phyloP scores from a whole-genome alignment of 2,113 vertebrate genomes.

The Vulpes ferrilata region DNA sequence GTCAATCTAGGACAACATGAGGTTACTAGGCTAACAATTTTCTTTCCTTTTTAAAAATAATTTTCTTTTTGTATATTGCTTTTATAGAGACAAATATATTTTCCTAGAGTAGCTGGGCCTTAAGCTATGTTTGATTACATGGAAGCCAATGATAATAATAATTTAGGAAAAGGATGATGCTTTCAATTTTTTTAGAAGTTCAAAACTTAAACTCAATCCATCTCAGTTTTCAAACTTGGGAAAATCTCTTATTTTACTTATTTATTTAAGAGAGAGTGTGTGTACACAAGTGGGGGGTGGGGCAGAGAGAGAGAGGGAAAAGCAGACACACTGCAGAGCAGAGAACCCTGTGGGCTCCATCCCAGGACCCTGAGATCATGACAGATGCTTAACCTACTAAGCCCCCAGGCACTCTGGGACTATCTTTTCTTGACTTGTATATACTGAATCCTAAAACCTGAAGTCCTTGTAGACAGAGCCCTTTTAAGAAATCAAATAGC shows the following conservation, averaged over 20 bases:
- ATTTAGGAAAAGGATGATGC: conserved; percentile 3
- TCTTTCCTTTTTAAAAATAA: background rate
- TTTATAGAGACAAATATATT: conserved; percentile 50
- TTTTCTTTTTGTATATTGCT: conserved; percentile 30
- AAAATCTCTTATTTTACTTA: background rate
- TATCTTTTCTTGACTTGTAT: conserved; percentile 13
- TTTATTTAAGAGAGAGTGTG: background rate
- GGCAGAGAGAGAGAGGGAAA: background rate
- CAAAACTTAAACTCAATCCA: conserved; percentile 1
- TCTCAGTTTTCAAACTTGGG: conserved; percentile 17
- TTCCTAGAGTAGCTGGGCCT: background rate
- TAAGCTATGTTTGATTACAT: background rate
- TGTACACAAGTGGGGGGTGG: background rate
- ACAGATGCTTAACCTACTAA: background rate
- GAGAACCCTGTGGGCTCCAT: background rate
- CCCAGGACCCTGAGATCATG: background rate
- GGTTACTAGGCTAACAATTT: conserved; percentile 47
- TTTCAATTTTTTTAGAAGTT: conserved; percentile 32
- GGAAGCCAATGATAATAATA: conserved; percentile 9
- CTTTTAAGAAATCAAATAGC: conserved; percentile 29
- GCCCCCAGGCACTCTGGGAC: background rate
- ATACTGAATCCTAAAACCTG: background rate
- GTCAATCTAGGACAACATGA: conserved; percentile 19
- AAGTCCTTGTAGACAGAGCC: background rate
- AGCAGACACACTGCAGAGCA: background rate